A percentile compares a stretch with the other conserved stretches of the same genome.
Evolutionary conservation across 2,797 vertebrate genomes (phyloP).

Genomic region (Calcarius lapponicus): DNA sequence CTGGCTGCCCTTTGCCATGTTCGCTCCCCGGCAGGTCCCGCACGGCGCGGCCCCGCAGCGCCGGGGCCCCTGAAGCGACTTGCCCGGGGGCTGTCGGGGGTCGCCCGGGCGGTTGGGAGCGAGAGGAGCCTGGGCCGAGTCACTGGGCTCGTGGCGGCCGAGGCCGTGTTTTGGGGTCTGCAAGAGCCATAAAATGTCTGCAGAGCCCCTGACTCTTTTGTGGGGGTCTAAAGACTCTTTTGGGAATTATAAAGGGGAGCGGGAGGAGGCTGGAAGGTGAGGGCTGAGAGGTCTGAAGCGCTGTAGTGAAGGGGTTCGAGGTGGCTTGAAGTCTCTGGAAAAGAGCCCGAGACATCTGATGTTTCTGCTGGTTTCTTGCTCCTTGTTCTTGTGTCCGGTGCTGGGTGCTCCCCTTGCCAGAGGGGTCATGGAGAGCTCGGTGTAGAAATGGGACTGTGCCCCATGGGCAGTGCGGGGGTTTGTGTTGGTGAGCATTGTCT

Average conservation of each 20-base stretch:
- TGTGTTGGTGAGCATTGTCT: neutral
- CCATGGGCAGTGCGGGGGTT: fast-evolving
- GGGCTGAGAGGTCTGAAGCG: neutral
- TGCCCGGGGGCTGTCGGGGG: neutral
- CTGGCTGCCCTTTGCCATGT: neutral
- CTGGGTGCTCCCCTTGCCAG: neutral
- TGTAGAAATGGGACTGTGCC: too few species aligned
- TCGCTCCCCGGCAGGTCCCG: neutral
- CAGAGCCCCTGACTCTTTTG: neutral
- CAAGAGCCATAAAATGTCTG: neutral
- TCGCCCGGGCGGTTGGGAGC: neutral
- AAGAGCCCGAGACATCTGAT: neutral
- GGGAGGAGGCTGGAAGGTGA: neutral
- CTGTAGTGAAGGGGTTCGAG: fast-evolving
- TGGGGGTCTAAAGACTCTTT: neutral
- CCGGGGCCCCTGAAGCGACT: neutral
- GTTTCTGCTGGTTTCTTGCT: neutral
- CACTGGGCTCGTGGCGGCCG: fast-evolving
- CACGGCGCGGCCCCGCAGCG: neutral
- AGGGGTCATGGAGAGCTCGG: neutral
- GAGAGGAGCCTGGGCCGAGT: neutral
- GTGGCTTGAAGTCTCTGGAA: neutral
- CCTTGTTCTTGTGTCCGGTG: neutral
- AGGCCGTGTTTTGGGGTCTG: neutral
- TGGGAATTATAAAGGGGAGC: neutral